These are phyloP conservation scores for Rhorus exstirpatorius DNA, from an alignment of 2,888 invertebrate genomes.

Conservation along the genomic window DNA sequence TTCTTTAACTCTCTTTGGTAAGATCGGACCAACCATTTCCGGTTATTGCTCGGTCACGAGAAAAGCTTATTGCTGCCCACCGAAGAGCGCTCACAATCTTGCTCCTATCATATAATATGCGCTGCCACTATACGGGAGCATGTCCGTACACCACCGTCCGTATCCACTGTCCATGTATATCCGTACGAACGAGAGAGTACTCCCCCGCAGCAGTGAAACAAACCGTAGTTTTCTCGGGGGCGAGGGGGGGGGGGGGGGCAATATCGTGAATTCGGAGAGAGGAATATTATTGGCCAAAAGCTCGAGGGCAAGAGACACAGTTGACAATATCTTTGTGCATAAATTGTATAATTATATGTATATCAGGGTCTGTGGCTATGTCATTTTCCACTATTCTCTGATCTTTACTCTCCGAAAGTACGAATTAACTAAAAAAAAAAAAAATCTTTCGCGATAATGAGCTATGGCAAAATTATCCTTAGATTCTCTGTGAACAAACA, in stretches of 20 bases:
- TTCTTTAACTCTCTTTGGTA: slow-evolving; percentile 19
- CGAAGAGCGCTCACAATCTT: slow-evolving; percentile 45
- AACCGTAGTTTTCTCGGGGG: slow-evolving; percentile 55
- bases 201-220: slow-evolving; percentile 22
- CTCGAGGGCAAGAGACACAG: slow-evolving; percentile 56
- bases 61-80: slow-evolving; percentile 68
- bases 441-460: too few relatives aligned
- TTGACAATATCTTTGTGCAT: slow-evolving; percentile 52
- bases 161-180: slow-evolving; percentile 37
- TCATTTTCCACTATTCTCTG: background rate
- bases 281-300: slow-evolving; percentile 65
- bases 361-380: background rate
- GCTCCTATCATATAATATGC: slow-evolving; percentile 7
- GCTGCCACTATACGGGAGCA: slow-evolving; percentile 27
- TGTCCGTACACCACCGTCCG: slow-evolving; percentile 32
- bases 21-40: slow-evolving; percentile 60
- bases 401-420: too few relatives aligned
- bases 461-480: too few relatives aligned
- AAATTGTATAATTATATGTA: background rate
- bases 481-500: too few relatives aligned
- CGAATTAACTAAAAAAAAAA: background rate
- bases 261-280: slow-evolving; percentile 44
- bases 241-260: background rate
- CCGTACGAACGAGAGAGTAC: background rate
- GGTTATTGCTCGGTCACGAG: slow-evolving; percentile 71